A percentile compares a stretch with the other conserved stretches of the same genome.
Conservation (phyloP, 2,113 vertebrate genomes). For the rabbit (Oryctolagus cuniculus) region DNA sequence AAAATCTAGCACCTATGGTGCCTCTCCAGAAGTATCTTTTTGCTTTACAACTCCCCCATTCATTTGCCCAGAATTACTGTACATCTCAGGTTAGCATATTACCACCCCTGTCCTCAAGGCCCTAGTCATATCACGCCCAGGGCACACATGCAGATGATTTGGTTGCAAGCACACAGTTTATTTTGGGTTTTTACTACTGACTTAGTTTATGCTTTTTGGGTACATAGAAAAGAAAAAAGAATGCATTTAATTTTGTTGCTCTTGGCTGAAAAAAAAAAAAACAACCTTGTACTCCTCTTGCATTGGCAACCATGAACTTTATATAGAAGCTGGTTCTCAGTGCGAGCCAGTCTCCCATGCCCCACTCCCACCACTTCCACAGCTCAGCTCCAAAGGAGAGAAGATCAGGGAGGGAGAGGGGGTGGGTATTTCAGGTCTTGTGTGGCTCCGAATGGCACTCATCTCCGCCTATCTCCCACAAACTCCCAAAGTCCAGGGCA, state of each 20-base stretch:
- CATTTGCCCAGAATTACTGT: not conserved
- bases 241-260: conserved; percentile 18
- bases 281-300: conserved; percentile 4
- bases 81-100: not conserved
- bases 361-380: not conserved
- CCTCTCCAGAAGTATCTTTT: conserved; percentile 15
- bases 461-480: not conserved
- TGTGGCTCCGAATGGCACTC: not conserved
- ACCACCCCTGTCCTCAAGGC: not conserved
- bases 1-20: not conserved
- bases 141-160: not conserved
- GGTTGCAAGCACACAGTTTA: not conserved
- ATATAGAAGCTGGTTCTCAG: not conserved
- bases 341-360: not conserved
- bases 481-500: not conserved
- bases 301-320: not conserved
- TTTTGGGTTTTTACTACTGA: not conserved
- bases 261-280: not conserved
- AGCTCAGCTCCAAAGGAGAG: not conserved
- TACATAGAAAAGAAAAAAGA: not conserved
- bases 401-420: not conserved
- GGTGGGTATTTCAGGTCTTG: not conserved
- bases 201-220: not conserved
- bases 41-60: not conserved
- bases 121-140: not conserved